Evolutionary conservation across 2,113 vertebrate species (phyloP).

Genomic region (Neomonachus schauinslandi): DNA sequence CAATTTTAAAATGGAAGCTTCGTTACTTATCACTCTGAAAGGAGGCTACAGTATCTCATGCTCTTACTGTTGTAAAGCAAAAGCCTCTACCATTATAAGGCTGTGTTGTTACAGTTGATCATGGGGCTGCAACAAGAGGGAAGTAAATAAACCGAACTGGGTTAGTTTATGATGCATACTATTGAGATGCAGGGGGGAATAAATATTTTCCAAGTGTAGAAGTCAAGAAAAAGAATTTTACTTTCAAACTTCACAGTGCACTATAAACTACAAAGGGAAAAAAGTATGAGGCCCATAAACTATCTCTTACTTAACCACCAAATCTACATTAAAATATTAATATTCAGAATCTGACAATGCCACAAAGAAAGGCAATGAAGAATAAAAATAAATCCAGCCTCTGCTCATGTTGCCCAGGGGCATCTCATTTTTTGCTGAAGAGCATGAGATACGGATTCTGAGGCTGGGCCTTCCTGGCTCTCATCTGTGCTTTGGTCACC

Average conservation of each 20-base stretch:
- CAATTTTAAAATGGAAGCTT: background rate
- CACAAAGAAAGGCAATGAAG: conserved; percentile 38
- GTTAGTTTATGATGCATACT: conserved; percentile 74
- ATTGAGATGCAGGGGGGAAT: conserved; percentile 66
- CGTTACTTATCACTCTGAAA: conserved; percentile 19
- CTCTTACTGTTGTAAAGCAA: conserved; percentile 33
- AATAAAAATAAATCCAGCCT: background rate
- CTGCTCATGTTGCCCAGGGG: background rate
- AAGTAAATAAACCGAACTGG: conserved; percentile 73
- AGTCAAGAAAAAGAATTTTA: conserved; percentile 78
- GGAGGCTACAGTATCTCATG: conserved; percentile 24
- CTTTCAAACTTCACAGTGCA: conserved; percentile 73
- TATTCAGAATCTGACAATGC: conserved; percentile 66
- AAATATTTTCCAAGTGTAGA: conserved; percentile 78
- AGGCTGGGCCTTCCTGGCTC: background rate
- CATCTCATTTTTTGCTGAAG: background rate
- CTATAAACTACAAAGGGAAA: conserved; percentile 72
- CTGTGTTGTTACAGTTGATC: conserved; percentile 64
- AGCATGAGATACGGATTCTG: accelerated
- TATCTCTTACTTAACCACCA: conserved; percentile 58
- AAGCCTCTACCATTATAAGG: conserved; percentile 27
- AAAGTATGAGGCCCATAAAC: conserved; percentile 39
- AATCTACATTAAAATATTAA: conserved; percentile 77
- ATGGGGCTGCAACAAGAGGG: conserved; percentile 46
- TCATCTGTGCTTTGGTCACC: accelerated